Conservation (phyloP, 2,797 vertebrate genomes). For the Danio choprae region DNA sequence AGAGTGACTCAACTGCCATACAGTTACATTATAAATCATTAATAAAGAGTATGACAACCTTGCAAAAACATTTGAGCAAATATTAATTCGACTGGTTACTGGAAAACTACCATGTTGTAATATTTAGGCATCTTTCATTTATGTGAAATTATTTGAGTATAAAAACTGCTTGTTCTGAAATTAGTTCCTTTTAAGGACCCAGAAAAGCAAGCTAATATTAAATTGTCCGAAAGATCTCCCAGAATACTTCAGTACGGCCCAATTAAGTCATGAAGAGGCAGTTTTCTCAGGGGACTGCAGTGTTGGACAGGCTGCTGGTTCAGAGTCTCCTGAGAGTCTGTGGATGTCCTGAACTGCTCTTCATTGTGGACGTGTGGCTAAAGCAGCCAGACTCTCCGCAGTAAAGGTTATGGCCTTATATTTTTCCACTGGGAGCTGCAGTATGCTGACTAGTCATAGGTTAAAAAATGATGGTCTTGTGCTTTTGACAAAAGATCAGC, state of each 20-base stretch:
- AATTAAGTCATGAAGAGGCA: conserved; percentile 20
- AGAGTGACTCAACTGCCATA: conserved; percentile 6
- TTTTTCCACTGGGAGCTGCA: conserved; percentile 13
- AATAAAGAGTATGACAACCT: background rate
- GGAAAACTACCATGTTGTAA: conserved; percentile 2
- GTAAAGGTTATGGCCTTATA: conserved; percentile 27
- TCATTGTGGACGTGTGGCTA: background rate
- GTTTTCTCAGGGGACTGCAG: conserved; percentile 17
- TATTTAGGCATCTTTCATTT: background rate
- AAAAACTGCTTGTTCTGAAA: conserved; percentile 1
- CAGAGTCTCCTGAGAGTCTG: conserved; percentile 14
- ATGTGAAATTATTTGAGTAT: background rate
- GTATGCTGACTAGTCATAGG: background rate
- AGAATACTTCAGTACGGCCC: conserved; percentile 18
- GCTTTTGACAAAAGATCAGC: background rate
- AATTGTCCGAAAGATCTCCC: conserved; percentile 12
- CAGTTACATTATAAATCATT: conserved; percentile 35
- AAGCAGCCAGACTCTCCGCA: background rate
- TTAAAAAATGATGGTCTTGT: background rate
- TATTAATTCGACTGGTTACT: conserved; percentile 26
- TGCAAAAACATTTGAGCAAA: conserved; percentile 24
- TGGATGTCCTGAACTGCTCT: conserved; percentile 11
- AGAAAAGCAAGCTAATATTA: conserved; percentile 15
- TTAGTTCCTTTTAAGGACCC: background rate
- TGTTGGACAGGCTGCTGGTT: conserved; percentile 29